phyloP scores from a whole-genome alignment of 2,888 invertebrate genomes.

The Drosophila multiciliata region DNA sequence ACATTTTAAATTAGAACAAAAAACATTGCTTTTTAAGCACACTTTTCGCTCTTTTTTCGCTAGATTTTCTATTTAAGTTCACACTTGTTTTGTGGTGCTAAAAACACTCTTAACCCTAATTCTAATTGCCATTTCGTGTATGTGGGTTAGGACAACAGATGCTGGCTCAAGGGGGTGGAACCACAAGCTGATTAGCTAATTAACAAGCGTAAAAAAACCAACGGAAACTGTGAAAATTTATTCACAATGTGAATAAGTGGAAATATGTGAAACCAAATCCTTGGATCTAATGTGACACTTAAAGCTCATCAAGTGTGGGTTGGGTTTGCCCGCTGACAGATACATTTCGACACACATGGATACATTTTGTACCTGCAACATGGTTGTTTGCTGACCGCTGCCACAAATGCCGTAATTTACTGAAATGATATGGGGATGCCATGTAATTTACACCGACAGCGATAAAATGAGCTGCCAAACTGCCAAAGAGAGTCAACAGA shows the following conservation, averaged over 20 bases:
- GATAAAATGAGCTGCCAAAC: constrained; percentile 76
- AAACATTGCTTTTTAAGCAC: background rate
- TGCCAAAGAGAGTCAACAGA: constrained; percentile 46
- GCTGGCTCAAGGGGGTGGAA: background rate
- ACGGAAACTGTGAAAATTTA: constrained; percentile 9
- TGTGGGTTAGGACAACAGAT: background rate
- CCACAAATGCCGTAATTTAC: constrained; percentile 28
- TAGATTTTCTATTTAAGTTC: background rate
- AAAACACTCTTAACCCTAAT: constrained; percentile 12
- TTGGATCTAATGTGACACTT: constrained; percentile 21
- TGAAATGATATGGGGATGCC: constrained; percentile 43
- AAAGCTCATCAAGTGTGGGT: constrained; percentile 5
- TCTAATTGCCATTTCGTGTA: constrained; percentile 31
- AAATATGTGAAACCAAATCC: constrained; percentile 42
- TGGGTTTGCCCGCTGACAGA: constrained; percentile 19
- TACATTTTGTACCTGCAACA: constrained; percentile 47
- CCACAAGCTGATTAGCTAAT: constrained; percentile 53
- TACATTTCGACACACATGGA: constrained; percentile 31
- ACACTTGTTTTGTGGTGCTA: constrained; percentile 3
- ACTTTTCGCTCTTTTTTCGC: background rate
- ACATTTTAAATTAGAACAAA: background rate
- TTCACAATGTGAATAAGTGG: background rate
- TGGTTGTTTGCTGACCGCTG: constrained; percentile 16
- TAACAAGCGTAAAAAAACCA: constrained; percentile 30
- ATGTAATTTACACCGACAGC: constrained; percentile 71